Evolutionary conservation across 2,888 invertebrate species (phyloP).

Genomic region (Sinohyriopsis cumingii): DNA sequence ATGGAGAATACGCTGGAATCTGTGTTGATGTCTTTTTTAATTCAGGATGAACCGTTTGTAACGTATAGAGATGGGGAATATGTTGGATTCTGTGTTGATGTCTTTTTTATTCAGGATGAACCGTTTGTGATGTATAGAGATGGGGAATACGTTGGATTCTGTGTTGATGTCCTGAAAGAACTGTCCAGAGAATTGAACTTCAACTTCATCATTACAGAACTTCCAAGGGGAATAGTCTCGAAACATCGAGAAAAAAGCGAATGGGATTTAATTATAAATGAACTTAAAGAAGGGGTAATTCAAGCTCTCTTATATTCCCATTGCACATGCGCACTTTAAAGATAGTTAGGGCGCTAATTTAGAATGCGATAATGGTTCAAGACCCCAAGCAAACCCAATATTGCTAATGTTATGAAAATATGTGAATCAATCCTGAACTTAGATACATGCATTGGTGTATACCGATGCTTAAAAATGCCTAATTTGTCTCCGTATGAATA

Average conservation of each 20-base stretch:
- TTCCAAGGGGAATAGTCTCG: conserved; percentile 17
- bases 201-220: conserved; percentile 42
- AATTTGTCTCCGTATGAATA: too few species aligned
- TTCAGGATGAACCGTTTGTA: too few species aligned
- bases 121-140: conserved; percentile 55
- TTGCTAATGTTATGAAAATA: not conserved
- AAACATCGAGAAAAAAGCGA: conserved; percentile 25
- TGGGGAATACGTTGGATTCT: conserved; percentile 52
- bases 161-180: conserved; percentile 50
- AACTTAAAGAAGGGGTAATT: conserved; percentile 55
- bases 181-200: conserved; percentile 46
- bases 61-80: too few species aligned
- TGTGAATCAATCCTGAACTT: not conserved
- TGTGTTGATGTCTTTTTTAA: not conserved
- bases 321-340: not conserved
- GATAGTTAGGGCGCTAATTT: not conserved
- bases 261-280: conserved; percentile 51
- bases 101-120: conserved; percentile 33
- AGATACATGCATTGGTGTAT: too few species aligned
- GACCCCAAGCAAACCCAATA: not conserved
- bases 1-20: too few species aligned
- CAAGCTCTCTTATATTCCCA: not conserved
- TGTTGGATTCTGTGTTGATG: not conserved
- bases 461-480: too few species aligned
- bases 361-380: not conserved